phyloP scores from a whole-genome alignment of 1,140 invertebrate species.

The Heterodera schachtii region DNA sequence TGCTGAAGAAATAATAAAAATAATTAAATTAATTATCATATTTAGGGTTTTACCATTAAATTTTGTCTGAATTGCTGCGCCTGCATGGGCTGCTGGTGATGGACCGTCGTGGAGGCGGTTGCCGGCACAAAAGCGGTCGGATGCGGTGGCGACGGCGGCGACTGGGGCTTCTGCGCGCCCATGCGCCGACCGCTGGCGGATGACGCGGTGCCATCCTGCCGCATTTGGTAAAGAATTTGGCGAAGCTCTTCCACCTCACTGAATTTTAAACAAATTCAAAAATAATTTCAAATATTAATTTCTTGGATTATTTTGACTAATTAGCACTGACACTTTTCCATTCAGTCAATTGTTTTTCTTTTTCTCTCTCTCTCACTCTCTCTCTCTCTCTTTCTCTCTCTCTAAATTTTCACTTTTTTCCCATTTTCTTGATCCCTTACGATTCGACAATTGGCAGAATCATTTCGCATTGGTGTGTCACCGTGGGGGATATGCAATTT shows the following conservation, averaged over 20 bases:
- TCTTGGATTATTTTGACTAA: too few species aligned
- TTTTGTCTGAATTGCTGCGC: slow-evolving; percentile 8
- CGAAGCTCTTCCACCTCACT: slow-evolving; percentile 46
- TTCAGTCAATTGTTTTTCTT: too few species aligned
- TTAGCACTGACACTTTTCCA: too few species aligned
- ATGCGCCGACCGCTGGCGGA: neutral
- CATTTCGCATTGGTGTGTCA: neutral
- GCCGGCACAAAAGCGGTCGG: slow-evolving; percentile 23
- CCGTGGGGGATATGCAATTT: neutral
- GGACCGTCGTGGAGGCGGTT: neutral
- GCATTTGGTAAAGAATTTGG: slow-evolving; percentile 37
- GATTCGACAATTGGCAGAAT: slow-evolving; percentile 3
- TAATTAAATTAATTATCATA: too few species aligned
- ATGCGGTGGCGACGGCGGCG: slow-evolving; percentile 38
- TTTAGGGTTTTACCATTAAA: slow-evolving; percentile 13
- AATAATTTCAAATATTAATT: too few species aligned
- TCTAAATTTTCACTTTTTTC: neutral
- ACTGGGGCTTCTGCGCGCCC: slow-evolving; percentile 23
- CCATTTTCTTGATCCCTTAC: neutral
- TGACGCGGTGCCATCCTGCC: slow-evolving; percentile 5
- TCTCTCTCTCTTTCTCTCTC: too few species aligned
- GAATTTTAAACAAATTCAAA: slow-evolving; percentile 33
- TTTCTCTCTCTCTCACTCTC: too few species aligned
- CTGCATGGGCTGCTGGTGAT: slow-evolving; percentile 23
- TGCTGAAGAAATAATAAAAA: neutral